These are phyloP conservation scores for Silurus glanis DNA, from an alignment of 2,113 vertebrate species.

Conservation along the genomic window DNA sequence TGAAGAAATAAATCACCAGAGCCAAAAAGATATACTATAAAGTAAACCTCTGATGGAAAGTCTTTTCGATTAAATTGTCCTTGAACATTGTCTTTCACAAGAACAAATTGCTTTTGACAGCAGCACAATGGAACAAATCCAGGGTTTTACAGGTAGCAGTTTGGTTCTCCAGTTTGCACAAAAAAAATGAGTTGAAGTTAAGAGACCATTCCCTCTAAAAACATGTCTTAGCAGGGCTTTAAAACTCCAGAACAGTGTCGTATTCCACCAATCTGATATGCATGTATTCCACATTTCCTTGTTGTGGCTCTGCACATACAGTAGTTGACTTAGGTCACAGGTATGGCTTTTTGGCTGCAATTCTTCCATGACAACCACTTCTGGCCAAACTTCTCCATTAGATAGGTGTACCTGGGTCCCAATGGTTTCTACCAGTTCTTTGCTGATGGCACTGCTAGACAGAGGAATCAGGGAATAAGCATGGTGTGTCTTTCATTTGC, in stretches of 20 bases:
- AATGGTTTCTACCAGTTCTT: no score
- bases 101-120: not conserved
- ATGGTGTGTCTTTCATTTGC: no score
- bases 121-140: not conserved
- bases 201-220: not conserved
- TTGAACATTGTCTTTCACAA: not conserved
- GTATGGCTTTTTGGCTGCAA: no score
- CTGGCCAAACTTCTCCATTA: no score
- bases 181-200: not conserved
- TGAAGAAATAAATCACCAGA: not conserved
- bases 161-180: not conserved
- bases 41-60: not conserved
- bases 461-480: no score
- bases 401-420: no score
- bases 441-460: no score
- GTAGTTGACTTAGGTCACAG: no score
- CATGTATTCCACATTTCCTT: no score
- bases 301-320: no score
- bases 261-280: no score
- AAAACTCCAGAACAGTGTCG: not conserved
- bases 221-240: not conserved
- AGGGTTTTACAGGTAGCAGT: not conserved
- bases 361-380: no score
- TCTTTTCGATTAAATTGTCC: not conserved
- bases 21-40: not conserved